These are phyloP conservation scores for Girardinichthys multiradiatus DNA, from an alignment of 2,113 vertebrate genomes.

Conservation along the genomic window DNA sequence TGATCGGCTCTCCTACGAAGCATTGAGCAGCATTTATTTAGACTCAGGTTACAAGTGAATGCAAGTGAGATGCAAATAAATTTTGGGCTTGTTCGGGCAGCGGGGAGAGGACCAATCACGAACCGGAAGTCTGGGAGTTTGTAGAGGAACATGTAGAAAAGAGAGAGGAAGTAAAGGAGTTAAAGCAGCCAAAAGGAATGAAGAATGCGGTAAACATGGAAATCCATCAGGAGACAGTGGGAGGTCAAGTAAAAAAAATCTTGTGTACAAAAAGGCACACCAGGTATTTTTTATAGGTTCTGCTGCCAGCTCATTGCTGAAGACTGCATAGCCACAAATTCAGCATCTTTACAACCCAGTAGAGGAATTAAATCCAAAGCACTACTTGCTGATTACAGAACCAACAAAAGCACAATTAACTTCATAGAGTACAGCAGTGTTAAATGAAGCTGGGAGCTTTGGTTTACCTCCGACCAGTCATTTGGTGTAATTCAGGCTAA, in stretches of 20 bases:
- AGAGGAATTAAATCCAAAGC: conserved; percentile 39
- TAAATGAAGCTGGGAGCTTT: conserved; percentile 39
- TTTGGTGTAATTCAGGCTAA: conserved; percentile 39
- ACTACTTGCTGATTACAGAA: conserved; percentile 27
- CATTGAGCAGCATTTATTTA: conserved; percentile 24
- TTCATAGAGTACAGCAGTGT: conserved; percentile 27
- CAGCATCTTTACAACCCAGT: conserved; percentile 15
- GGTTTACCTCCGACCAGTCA: conserved; percentile 33
- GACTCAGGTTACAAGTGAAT: conserved; percentile 37
- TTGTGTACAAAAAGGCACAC: conserved; percentile 13
- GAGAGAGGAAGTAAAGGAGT: not conserved
- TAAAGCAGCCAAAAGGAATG: not conserved
- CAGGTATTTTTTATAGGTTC: conserved; percentile 28
- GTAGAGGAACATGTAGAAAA: not conserved
- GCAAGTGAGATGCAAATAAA: conserved; percentile 45
- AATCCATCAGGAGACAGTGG: not conserved
- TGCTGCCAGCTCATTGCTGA: conserved; percentile 17
- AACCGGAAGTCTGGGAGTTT: not conserved
- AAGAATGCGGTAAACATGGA: not conserved
- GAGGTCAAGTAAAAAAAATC: not conserved
- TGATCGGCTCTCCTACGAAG: conserved; percentile 11
- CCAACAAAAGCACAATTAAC: conserved; percentile 65
- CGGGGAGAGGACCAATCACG: not conserved
- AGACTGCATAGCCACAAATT: conserved; percentile 19
- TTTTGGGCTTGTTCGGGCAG: conserved; percentile 7